Evolutionary conservation across 2,888 invertebrate genomes (phyloP).

Genomic region (Volucella zonaria): DNA sequence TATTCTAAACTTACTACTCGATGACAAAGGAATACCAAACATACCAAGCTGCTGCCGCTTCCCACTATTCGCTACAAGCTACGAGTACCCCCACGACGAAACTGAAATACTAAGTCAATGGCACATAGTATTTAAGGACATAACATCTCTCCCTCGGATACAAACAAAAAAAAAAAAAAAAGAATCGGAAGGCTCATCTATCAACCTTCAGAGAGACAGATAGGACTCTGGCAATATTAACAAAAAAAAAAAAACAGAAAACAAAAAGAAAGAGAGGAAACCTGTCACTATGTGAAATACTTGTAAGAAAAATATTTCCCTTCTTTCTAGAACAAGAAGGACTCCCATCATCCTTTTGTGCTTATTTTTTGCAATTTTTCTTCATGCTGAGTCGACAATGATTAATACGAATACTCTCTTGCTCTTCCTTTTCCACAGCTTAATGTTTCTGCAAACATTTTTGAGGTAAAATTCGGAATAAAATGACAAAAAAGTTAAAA

Average conservation of each 20-base stretch:
- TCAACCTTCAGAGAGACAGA: conserved; percentile 60
- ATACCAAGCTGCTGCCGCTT: conserved; percentile 63
- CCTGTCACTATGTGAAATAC: conserved; percentile 39
- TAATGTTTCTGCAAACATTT: conserved; percentile 15
- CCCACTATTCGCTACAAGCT: no score
- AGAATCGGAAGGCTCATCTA: conserved; percentile 60
- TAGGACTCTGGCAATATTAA: conserved; percentile 63
- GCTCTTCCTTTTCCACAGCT: background rate
- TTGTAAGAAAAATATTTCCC: conserved; percentile 27
- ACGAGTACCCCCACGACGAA: background rate
- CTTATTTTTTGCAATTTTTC: conserved; percentile 56
- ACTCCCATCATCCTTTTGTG: conserved; percentile 42
- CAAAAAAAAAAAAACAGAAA: conserved; percentile 30
- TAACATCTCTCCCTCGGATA: conserved; percentile 23
- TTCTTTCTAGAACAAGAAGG: conserved; percentile 15
- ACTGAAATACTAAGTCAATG: conserved; percentile 45
- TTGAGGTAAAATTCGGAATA: conserved; percentile 45
- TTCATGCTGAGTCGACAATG: conserved; percentile 63
- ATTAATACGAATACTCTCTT: conserved; percentile 42
- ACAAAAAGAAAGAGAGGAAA: conserved; percentile 17
- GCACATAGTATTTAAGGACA: conserved; percentile 49
- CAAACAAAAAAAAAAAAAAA: background rate
- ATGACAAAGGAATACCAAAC: conserved; percentile 69
- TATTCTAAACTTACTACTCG: conserved; percentile 62
- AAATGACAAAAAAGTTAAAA: conserved; percentile 7